Base-by-base conservation (phyloP, 2,888 invertebrate species). In the Polymixis lichenea region DNA sequence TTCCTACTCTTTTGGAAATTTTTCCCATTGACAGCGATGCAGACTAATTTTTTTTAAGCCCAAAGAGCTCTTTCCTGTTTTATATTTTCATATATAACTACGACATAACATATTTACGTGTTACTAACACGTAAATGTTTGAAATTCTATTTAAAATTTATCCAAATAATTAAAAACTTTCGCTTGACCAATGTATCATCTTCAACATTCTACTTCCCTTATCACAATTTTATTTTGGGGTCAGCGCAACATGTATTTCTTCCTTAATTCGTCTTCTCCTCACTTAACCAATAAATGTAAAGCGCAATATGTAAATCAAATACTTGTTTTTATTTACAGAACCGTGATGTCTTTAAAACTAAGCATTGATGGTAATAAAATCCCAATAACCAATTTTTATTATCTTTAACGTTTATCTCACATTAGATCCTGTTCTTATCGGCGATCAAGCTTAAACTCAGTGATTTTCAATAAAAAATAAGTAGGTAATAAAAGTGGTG, bases 351-450 rank as follows among this genome's bases (percentile, higher is more conserved):
- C 69, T 68, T 76, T 74, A 80, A 83, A 77, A 80, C 69, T 69
- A 67, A 77, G 77, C 73, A 82, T 82, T 83, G 84, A 84, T 71
- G 75, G 78, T 72, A 71, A 84, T 88, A 88, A 88, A 88, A 83
- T 71, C 65, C 75, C 65, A 88, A 87, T 88, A 75, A 76, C 75
- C 61, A 75, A 82, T 78, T 80, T n/a, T 84, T 76, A 78, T 70
- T 53, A 58, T 74, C 1, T 72, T 72, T 32, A 60, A 22, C 73
- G 71, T 80, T 84, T 75, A 88, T 88, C 88, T 87, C 51, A 76
- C 80, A 72, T 75, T 61, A 80, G 66, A 88, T 83, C 84, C 72
- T 78, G 78, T 78, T 82, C 72, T 82, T 83, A 88, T 88, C 86
- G 79, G 72, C 77, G 80, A 88, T 84, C 82, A 67, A 55, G 22